Base-by-base conservation (phyloP, 1,140 invertebrate genomes). In the Trachelipus rathkii region DNA sequence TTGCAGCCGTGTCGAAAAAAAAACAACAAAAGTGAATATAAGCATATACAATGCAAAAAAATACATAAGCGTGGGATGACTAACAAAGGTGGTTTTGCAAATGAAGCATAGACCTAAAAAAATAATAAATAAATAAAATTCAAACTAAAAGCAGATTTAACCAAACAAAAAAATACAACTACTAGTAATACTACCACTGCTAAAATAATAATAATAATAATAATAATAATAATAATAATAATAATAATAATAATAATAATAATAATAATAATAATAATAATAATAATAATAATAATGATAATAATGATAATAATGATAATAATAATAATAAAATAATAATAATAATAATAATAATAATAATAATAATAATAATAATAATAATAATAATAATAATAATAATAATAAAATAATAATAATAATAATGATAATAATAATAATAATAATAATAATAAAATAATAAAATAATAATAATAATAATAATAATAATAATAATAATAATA, bases 231-330 rank as follows among this genome's bases (percentile, higher is more conserved):
- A 33, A 33, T 33, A 33, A 33, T 33, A 3, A 33, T 33, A 33
- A 33, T 33, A 33, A 33, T 33, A 33, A 33, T 33, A 33, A 33
- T 33, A 33, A 33, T 33, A 33, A 33, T 33, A 33, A 33, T 15
- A 60, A 60, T 15, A 60, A 60, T 60, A 60, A 60, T 15, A 60
- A 60, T 15, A 60, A 60, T 60, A 60, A 60, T 60, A 60, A 60
- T 15, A 60, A 60, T 60, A 60, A 60, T 60, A 60, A 60, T 60
- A 60, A 60, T 60, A 19, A 60, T 60, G 8, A 60, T 60, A 60
- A 15, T 60, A 60, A 60, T 60, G 8, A 60, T 60, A 60, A 60
- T 60, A 3, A 60, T 60, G 19, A 60, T 15, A 15, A 60, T 4
- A 60, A 60, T 60, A 60, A 60, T 8, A 3, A 60, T 4, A 60